Conservation (phyloP, 2,797 vertebrate genomes). For the Acestrorhynchus altus region DNA sequence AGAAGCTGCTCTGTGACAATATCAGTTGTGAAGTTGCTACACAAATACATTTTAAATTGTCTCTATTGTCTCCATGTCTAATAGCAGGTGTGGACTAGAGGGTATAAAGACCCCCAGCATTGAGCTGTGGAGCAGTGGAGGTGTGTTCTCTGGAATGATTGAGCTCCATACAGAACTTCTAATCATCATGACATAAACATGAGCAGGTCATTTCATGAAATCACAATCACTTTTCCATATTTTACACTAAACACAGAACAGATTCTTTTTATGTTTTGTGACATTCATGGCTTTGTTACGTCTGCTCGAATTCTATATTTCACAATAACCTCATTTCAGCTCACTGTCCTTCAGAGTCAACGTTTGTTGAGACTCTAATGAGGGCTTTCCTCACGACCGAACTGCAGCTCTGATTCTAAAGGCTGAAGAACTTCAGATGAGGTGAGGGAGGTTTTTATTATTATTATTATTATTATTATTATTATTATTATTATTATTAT, state of each 20-base stretch:
- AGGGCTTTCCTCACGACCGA: slow-evolving; percentile 2
- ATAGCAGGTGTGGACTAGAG: too few species aligned
- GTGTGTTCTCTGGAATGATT: too few species aligned
- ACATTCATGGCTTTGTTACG: neutral
- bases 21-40: too few species aligned
- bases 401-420: neutral
- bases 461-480: too few species aligned
- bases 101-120: too few species aligned
- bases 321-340: neutral
- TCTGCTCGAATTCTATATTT: slow-evolving; percentile 26
- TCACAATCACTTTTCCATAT: neutral
- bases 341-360: slow-evolving; percentile 17
- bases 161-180: too few species aligned
- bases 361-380: slow-evolving; percentile 31
- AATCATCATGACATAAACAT: too few species aligned
- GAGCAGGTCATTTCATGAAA: neutral
- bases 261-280: neutral
- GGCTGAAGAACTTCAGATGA: neutral
- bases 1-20: too few species aligned
- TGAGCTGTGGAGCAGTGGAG: too few species aligned
- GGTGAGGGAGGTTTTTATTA: slow-evolving; percentile 6
- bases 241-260: neutral
- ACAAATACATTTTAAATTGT: too few species aligned
- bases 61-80: too few species aligned
- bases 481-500: too few species aligned